A percentile compares a stretch with the other conserved stretches of the same genome.
Evolutionary conservation across 2,888 invertebrate genomes (phyloP).

Genomic region (Sthenelais limicola): DNA sequence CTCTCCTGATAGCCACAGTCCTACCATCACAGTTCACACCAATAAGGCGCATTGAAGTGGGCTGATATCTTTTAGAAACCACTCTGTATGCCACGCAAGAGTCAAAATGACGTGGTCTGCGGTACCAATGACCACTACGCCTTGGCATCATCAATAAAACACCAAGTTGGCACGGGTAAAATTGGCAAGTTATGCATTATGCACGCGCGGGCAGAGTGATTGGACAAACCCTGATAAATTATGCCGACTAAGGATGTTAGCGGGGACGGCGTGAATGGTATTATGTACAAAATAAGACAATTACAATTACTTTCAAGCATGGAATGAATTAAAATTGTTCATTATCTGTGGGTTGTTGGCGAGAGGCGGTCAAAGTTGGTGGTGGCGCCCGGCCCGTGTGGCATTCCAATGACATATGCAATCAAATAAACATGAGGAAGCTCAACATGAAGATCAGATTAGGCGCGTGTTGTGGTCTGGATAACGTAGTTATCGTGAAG

Average conservation of each 20-base stretch:
- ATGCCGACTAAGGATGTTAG: conserved; percentile 39
- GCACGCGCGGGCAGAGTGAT: conserved; percentile 27
- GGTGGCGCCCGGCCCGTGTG: background rate
- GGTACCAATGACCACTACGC: too few relatives aligned
- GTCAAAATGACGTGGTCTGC: too few relatives aligned
- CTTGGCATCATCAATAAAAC: too few relatives aligned
- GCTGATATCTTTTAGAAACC: too few relatives aligned
- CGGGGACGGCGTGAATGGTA: background rate
- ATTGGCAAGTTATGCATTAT: conserved; percentile 32
- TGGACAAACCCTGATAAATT: conserved; percentile 38
- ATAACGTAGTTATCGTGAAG: conserved; percentile 15
- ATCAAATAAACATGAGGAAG: conserved; percentile 41
- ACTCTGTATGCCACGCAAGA: too few relatives aligned
- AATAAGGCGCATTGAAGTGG: too few relatives aligned
- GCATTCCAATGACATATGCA: conserved; percentile 44
- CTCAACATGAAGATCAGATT: conserved; percentile 33
- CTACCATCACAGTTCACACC: too few relatives aligned
- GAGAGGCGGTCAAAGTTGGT: background rate
- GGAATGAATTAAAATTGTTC: conserved; percentile 40
- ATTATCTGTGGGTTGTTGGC: background rate
- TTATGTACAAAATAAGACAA: conserved; percentile 42
- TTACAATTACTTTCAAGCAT: conserved; percentile 43
- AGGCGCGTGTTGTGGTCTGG: conserved; percentile 28
- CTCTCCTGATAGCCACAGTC: too few relatives aligned
- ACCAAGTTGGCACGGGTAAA: too few relatives aligned